phyloP scores from a whole-genome alignment of 37 sponge, comb jelly and placozoan genomes.

The Cladorhizidae sp. region DNA sequence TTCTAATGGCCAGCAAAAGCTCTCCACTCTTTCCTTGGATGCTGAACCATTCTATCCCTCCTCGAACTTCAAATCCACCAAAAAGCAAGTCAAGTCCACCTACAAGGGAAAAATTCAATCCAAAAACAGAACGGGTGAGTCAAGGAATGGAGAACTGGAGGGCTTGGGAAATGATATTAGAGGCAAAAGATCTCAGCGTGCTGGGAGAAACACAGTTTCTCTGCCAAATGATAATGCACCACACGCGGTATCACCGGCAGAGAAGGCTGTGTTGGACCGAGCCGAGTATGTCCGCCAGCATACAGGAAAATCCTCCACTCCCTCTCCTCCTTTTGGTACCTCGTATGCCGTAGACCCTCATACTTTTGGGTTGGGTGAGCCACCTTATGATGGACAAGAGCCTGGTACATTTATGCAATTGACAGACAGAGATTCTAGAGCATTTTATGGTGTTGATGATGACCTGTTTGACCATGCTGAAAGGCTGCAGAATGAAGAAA shows the following conservation, averaged over 20 bases:
- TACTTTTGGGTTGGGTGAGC: not conserved
- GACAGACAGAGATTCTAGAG: not conserved
- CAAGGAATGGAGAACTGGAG: not conserved
- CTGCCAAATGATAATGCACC: not conserved
- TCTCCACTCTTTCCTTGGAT: slow-evolving; percentile 40
- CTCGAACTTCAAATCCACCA: slow-evolving; percentile 3
- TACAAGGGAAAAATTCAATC: not conserved
- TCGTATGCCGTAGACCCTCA: not conserved
- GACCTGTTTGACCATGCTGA: not conserved
- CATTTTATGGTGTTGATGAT: not conserved
- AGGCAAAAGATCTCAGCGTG: not conserved
- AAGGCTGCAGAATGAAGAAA: too few relatives aligned
- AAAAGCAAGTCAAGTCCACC: not conserved
- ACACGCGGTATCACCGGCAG: not conserved
- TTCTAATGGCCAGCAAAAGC: not conserved
- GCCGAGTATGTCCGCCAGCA: slow-evolving; percentile 7
- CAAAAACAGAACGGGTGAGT: not conserved
- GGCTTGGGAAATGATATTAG: not conserved
- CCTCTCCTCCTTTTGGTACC: slow-evolving; percentile 19
- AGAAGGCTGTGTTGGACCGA: not conserved
- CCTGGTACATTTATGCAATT: not conserved
- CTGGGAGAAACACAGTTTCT: not conserved
- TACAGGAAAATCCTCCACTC: slow-evolving; percentile 4
- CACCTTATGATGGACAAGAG: not conserved
- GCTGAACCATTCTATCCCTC: slow-evolving; percentile 56